Evolutionary conservation across 2,797 vertebrate genomes (phyloP), one percentile per base, ranked within the genome.

Genomic region (Botia almorhae): DNA sequence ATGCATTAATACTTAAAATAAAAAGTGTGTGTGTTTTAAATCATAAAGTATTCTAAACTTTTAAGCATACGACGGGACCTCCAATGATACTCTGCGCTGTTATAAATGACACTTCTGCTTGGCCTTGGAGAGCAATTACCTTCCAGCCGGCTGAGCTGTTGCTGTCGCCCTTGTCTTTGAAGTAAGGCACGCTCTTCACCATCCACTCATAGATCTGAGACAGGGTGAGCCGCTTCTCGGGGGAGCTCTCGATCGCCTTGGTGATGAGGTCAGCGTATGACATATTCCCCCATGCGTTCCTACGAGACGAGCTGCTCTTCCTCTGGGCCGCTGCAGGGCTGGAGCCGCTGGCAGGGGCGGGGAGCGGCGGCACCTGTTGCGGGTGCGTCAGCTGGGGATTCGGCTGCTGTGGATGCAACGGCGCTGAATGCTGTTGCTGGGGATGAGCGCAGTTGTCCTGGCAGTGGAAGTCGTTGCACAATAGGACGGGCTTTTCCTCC

Each of bases 191-290:
- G 39, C 94, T 97, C 92, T 97, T 96, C 81, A 98, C 98, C 98
- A 99, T 99, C 97, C 98, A 98, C 91, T 99, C 97, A 91, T 99
- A 99, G 82, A 99, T 98, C 94, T 98, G 98, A 14, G 96, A 96
- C 85, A 98, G 91, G 0, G 98, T 98, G 84, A 99, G 95, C 36
- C 98, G 92, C 94, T 97, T 97, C 91, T 99, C 97, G 0, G 97
- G 96, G 46, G 97, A 96, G 92, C 96, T 97, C 89, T 98, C 96
- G 88, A 99, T 99, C 58, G 98, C 98, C 90, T 96, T 96, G 81
- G 96, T 98, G 91, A 99, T 99, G 89, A 99, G 96, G 90, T 99
- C 98, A 0, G 98, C 97, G 87, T 99, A 98, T 3, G 97, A 98
- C 94, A 99, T 94, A 93, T 98, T 99, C 76, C 98, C 98, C 98